Conservation (phyloP, 2,113 vertebrate species). For the Scomber scombrus region DNA sequence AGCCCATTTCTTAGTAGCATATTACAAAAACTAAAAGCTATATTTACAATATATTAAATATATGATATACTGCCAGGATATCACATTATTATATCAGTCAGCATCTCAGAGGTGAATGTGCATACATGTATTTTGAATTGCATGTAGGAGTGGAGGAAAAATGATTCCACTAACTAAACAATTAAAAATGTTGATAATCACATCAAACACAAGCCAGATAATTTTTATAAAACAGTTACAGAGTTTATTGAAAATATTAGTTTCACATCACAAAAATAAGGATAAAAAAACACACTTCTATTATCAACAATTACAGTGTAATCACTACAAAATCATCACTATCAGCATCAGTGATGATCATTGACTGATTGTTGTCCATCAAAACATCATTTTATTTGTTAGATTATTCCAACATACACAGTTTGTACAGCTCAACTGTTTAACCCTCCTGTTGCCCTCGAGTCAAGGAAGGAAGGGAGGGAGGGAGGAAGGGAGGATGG, state of each 20-base stretch:
- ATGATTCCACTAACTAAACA: background rate
- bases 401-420: background rate
- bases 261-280: constrained; percentile 1
- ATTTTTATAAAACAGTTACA: constrained; percentile 14
- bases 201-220: background rate
- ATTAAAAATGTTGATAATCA: constrained; percentile 2
- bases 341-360: background rate
- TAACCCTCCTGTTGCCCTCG: no score
- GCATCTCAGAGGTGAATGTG: background rate
- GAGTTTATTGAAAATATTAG: constrained; percentile 17
- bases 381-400: background rate
- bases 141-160: background rate
- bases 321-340: background rate
- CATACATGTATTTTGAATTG: no score
- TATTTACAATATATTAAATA: no score
- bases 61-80: no score
- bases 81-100: no score
- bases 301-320: background rate
- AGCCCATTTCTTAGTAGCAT: no score
- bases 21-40: no score
- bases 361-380: background rate
- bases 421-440: background rate
- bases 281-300: background rate
- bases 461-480: no score
- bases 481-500: no score